Base-by-base conservation (phyloP, 2,888 invertebrate genomes). In the Melanchra persicariae region DNA sequence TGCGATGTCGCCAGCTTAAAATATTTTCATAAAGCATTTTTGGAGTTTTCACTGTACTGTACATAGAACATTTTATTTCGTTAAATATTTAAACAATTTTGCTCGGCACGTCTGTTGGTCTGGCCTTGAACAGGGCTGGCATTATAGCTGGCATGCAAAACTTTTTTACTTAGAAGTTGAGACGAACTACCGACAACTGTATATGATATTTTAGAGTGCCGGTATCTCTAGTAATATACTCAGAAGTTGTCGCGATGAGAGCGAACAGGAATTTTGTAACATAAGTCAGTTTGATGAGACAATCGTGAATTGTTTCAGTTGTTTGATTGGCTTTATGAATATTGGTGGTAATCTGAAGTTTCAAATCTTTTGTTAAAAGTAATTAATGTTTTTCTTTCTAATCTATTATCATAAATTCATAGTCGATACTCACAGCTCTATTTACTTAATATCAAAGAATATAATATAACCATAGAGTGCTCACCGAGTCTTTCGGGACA, bases 61-160 rank as follows among this genome's bases (percentile, higher is more conserved):
- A 62, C 83, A 82, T 83, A 80, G 81, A 82, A 77, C 81, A 86
- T 85, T 87, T 87, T 86, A 83, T 84, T 82, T 85, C 82, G 87
- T 88, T 85, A 87, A 88, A 87, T 87, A 89, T 90, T 87, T 86
- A 85, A 77, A 81, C 84, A 87, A 87, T 90, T 87, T 87, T 71
- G 83, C 74, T 74, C 59, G 60, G 58, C 63, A 57, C 72, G 75
- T 69, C 73, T 73, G 54, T 34, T 60, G 55, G 58, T 17, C 22
- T 62, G 71, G 52, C 78, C 78, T 84, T 81, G 76, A 70, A 45
- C 24, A 85, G 86, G 84, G 84, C 3, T 82, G 81, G 59, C 60
- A 83, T 15, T 22, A 85, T 84, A 82, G 84, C 3, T 82, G 81
- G 59, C 60, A 83, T 15, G 60, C 26, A 10, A 66, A 83, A 79